Conservation (phyloP, 2,888 invertebrate genomes). For the Thera britannica region DNA sequence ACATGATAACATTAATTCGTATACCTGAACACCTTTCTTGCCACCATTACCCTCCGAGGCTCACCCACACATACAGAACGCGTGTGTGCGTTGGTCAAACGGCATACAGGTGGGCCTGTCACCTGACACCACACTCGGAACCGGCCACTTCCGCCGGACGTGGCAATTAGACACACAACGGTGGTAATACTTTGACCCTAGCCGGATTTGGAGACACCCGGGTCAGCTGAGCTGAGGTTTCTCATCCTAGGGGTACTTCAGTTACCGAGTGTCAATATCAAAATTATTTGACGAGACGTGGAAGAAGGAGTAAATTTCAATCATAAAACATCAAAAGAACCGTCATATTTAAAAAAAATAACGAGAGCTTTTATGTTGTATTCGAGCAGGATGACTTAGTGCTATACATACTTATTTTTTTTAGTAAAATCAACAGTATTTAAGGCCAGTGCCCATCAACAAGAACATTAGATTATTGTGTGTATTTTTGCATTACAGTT, state of each 20-base stretch:
- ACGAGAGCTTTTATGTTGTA: too few species aligned
- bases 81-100: constrained; percentile 42
- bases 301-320: too few species aligned
- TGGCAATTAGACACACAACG: constrained; percentile 79
- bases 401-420: too few species aligned
- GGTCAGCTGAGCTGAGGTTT: constrained; percentile 37
- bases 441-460: not conserved
- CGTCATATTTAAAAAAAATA: too few species aligned
- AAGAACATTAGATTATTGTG: not conserved
- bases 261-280: constrained; percentile 9
- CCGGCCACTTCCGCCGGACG: constrained; percentile 83
- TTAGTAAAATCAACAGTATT: not conserved
- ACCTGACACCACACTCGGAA: constrained; percentile 80
- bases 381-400: too few species aligned
- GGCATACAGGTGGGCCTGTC: constrained; percentile 75
- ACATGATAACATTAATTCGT: not conserved
- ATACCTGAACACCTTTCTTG: constrained; percentile 10
- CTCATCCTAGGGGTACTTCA: constrained; percentile 10
- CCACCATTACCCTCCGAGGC: constrained; percentile 8
- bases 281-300: too few species aligned
- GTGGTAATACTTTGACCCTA: constrained; percentile 42
- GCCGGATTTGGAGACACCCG: constrained; percentile 44
- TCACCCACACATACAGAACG: constrained; percentile 17
- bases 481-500: not conserved
- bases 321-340: too few species aligned